Evolutionary conservation across 2,797 vertebrate genomes (phyloP), one percentile per base, ranked within the genome.

Genomic region (Labroides dimidiatus): DNA sequence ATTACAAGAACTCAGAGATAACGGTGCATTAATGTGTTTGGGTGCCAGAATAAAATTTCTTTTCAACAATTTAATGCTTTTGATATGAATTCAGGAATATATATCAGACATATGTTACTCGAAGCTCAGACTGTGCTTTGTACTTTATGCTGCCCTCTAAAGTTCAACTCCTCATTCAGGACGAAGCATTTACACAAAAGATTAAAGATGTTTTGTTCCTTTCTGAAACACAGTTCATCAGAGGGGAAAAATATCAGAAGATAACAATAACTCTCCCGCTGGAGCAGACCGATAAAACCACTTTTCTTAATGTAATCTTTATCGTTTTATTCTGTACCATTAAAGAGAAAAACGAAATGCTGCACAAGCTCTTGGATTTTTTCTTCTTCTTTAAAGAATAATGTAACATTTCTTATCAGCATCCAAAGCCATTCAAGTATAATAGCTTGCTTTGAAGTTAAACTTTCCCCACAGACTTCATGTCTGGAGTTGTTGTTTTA

Each of bases 161-260:
- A 75, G 50, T 48, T 51, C 77, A 78, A 54, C 20, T 65, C 17
- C 59, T 57, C 53, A 17, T 60, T 13, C 30, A 47, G 60, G 69
- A 74, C 33, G 69, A 47, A 16, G 44, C 13, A 58, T 74, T 68
- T 39, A 67, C 45, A 61, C 45, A 33, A 36, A 64, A 72, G 77
- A 88, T 85, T 84, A 65, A 84, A 74, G 67, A 72, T 71, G 77
- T 81, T 78, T 80, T 78, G 60, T 71, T 68, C 42, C 24, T 58
- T 59, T 72, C 45, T 80, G 64, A 77, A 71, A 54, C 20, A 14
- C 61, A 69, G 21, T 85, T 87, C 50, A 84, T 84, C 68, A 64
- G 15, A 0, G 14, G 27, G 53, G 62, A 42, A 61, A 70, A 78
- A 73, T 16, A 76, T 61, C 21, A 53, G 12, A 63, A 82, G 72